Conservation (phyloP, 2,113 vertebrate species). For the Stigmatopora nigra region DNA sequence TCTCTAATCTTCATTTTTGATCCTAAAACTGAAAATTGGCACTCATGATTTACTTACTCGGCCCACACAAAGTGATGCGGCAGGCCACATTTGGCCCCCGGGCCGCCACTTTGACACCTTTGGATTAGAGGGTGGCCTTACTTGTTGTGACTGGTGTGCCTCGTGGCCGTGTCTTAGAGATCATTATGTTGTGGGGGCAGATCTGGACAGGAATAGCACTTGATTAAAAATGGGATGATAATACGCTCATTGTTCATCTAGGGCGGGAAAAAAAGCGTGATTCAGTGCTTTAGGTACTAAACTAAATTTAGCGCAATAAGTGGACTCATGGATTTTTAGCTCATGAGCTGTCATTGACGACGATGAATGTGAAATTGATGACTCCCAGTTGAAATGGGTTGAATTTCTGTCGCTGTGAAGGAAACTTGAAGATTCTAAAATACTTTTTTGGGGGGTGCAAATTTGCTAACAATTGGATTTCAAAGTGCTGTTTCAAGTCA, state of each 20-base stretch:
- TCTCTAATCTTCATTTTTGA: too few relatives aligned
- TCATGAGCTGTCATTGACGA: background rate
- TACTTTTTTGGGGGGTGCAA: too few relatives aligned
- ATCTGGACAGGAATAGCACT: constrained; percentile 59
- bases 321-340: background rate
- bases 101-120: too few relatives aligned
- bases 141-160: constrained; percentile 37
- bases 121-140: constrained; percentile 6
- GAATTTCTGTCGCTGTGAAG: too few relatives aligned
- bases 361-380: too few relatives aligned
- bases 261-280: background rate
- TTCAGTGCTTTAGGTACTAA: background rate
- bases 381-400: too few relatives aligned
- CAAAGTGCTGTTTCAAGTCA: constrained; percentile 58
- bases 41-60: too few relatives aligned
- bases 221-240: constrained; percentile 29
- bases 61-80: too few relatives aligned
- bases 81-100: too few relatives aligned
- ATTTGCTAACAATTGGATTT: background rate
- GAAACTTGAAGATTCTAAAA: too few relatives aligned
- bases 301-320: background rate
- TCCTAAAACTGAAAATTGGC: too few relatives aligned
- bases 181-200: constrained; percentile 37
- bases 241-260: background rate
- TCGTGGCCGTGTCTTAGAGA: constrained; percentile 43